Evolutionary conservation across 2,797 vertebrate species (phyloP).

Genomic region (Rhyacichthys aspro): DNA sequence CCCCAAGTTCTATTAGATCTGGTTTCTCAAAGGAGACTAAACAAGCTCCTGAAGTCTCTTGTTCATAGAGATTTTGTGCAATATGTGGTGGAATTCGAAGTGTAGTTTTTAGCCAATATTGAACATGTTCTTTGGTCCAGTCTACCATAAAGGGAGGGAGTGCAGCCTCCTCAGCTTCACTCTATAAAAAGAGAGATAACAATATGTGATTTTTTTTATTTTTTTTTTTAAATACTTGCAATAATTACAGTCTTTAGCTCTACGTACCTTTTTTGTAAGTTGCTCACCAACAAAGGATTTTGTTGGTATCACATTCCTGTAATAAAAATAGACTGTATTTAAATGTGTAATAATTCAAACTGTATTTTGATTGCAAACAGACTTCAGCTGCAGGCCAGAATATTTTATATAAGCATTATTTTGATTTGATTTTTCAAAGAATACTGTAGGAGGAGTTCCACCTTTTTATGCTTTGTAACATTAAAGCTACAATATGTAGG

Average conservation of each 20-base stretch:
- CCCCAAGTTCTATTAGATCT: constrained; percentile 50
- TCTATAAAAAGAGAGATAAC: constrained; percentile 8
- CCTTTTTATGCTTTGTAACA: too few relatives aligned
- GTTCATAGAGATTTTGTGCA: constrained; percentile 42
- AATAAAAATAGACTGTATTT: not conserved
- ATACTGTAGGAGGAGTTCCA: too few relatives aligned
- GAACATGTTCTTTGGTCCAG: constrained; percentile 58
- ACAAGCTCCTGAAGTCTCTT: constrained; percentile 56
- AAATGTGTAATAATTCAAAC: too few relatives aligned
- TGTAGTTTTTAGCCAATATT: constrained; percentile 39
- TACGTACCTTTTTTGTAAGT: constrained; percentile 27
- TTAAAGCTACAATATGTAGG: too few relatives aligned
- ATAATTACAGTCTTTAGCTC: not conserved
- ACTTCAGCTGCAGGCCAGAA: too few relatives aligned
- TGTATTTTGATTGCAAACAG: too few relatives aligned
- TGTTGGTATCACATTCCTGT: constrained; percentile 14
- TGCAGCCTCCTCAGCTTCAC: fast-evolving
- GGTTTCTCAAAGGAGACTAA: constrained; percentile 51
- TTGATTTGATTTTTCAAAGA: too few relatives aligned
- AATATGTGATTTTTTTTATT: too few relatives aligned
- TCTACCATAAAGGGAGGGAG: constrained; percentile 44
- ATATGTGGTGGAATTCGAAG: constrained; percentile 30
- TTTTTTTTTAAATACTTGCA: not conserved
- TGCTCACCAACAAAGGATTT: not conserved
- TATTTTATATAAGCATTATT: too few relatives aligned